Conservation (phyloP, 2,797 vertebrate genomes). For the Protonibea diacanthus region DNA sequence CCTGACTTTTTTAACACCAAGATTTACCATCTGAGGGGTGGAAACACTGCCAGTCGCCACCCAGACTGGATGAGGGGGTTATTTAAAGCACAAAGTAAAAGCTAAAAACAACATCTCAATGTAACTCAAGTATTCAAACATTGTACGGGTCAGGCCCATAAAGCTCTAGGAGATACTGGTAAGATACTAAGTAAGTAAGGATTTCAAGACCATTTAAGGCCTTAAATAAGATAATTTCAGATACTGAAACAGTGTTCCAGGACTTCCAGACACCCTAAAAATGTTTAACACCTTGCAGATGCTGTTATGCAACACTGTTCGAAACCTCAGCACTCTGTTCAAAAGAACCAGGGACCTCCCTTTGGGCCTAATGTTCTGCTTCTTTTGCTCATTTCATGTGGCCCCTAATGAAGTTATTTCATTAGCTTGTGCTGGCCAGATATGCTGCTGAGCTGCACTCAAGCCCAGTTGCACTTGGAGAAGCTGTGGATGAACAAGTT, state of each 20-base stretch:
- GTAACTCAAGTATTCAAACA: conserved; percentile 40
- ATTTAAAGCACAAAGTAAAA: conserved; percentile 65
- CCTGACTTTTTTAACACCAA: conserved; percentile 55
- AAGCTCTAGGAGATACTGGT: conserved; percentile 1
- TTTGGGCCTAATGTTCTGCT: conserved; percentile 55
- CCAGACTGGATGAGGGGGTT: conserved; percentile 48
- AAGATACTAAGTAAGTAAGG: not conserved
- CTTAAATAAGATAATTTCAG: conserved; percentile 26
- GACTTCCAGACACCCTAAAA: conserved; percentile 26
- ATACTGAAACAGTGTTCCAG: conserved; percentile 9
- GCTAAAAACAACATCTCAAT: conserved; percentile 59
- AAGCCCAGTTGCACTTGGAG: conserved; percentile 15
- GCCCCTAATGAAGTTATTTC: conserved; percentile 70
- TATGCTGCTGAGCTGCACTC: conserved; percentile 20
- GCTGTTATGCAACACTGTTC: conserved; percentile 54
- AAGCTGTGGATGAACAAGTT: conserved; percentile 11
- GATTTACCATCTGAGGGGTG: conserved; percentile 60
- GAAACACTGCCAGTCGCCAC: conserved; percentile 43
- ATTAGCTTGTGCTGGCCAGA: conserved; percentile 46
- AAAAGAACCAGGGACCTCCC: conserved; percentile 53
- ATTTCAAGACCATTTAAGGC: conserved; percentile 18
- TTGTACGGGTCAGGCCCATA: conserved; percentile 8
- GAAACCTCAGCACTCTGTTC: conserved; percentile 50
- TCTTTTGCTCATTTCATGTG: conserved; percentile 53
- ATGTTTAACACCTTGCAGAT: conserved; percentile 58